Evolutionary conservation across 2,797 vertebrate genomes (phyloP).

Genomic region (Glyptemys insculpta): DNA sequence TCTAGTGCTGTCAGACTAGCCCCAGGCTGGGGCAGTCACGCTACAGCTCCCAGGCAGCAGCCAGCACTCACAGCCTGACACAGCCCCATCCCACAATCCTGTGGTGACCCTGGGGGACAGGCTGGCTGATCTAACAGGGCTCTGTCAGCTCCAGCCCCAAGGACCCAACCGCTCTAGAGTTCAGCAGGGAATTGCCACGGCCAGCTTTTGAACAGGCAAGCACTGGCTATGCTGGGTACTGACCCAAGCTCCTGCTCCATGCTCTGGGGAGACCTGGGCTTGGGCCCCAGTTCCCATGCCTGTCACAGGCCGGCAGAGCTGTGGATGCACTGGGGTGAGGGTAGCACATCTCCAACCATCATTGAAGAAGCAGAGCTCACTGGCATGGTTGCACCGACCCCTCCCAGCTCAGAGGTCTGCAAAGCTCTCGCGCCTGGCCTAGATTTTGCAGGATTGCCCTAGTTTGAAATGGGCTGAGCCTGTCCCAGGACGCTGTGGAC

Average conservation of each 20-base stretch:
- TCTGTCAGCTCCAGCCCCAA: neutral
- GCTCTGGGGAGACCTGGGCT: neutral
- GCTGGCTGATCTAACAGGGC: neutral
- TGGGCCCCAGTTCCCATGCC: neutral
- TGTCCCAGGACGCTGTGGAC: neutral
- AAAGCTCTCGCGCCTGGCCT: neutral
- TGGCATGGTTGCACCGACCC: too few relatives aligned
- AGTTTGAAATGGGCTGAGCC: conserved; percentile 26
- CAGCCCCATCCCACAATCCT: neutral
- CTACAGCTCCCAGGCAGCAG: too few relatives aligned
- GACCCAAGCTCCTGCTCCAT: neutral
- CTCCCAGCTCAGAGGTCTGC: neutral
- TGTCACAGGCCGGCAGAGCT: neutral
- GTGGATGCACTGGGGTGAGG: neutral
- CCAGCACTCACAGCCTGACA: neutral
- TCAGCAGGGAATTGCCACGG: neutral
- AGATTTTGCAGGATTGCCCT: neutral
- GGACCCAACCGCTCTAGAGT: neutral
- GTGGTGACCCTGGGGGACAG: neutral
- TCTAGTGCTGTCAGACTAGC: neutral
- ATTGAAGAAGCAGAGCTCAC: neutral
- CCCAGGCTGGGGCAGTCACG: neutral
- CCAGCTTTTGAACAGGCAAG: neutral
- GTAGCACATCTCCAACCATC: too few relatives aligned
- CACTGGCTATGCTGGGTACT: neutral